phyloP scores from a whole-genome alignment of 1,140 invertebrate species.

The Drosophila rhopaloa region DNA sequence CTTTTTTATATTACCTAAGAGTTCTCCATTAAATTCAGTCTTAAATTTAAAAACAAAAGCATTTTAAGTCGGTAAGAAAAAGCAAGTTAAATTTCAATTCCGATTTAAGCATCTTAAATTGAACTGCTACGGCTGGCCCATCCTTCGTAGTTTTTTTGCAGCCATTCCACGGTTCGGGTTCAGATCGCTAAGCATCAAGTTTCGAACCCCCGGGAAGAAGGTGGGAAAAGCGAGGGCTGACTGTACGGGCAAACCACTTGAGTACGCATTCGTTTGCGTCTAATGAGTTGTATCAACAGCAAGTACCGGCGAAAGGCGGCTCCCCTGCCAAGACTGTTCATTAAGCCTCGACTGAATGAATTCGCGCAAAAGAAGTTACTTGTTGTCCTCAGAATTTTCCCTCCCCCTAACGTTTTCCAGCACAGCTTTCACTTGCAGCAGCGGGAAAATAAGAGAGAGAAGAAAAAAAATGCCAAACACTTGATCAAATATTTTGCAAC shows the following conservation, averaged over 20 bases:
- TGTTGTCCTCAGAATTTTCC: conserved; percentile 40
- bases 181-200: conserved; percentile 21
- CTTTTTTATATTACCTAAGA: too few species aligned
- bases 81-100: conserved; percentile 1
- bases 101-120: conserved; percentile 32
- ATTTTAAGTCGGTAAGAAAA: too few species aligned
- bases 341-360: conserved; percentile 79
- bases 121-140: conserved; percentile 4
- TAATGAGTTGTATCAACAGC: conserved; percentile 82
- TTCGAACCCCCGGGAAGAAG: conserved; percentile 2
- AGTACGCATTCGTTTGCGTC: conserved; percentile 78
- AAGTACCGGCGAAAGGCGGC: conserved; percentile 44
- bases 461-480: conserved; percentile 60
- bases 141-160: conserved; percentile 1
- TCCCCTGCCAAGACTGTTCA: conserved; percentile 65
- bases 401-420: background rate
- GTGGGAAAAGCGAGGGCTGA: conserved; percentile 20
- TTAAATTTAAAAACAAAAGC: too few species aligned
- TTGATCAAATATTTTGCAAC: conserved; percentile 83
- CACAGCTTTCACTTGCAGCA: conserved; percentile 66
- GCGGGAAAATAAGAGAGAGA: conserved; percentile 13
- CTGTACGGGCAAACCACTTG: conserved; percentile 62
- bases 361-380: conserved; percentile 81
- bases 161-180: conserved; percentile 4
- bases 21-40: too few species aligned